These are phyloP conservation scores for Calliopsis andreniformis DNA, from an alignment of 1,140 invertebrate species.

Conservation along the genomic window DNA sequence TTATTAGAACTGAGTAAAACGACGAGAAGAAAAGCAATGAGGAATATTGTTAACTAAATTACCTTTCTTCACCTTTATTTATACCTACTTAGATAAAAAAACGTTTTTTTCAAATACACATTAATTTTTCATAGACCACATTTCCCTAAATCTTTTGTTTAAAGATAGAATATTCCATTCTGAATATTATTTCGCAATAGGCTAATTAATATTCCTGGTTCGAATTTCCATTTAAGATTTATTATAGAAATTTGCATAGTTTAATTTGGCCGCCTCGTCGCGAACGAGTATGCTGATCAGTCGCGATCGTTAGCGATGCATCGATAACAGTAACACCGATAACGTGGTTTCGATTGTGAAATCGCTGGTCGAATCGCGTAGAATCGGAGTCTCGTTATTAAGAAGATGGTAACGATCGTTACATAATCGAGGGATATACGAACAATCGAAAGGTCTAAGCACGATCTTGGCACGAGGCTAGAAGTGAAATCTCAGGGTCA, in stretches of 20 bases:
- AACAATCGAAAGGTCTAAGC: background rate
- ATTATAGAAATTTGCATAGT: background rate
- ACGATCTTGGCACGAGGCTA: background rate
- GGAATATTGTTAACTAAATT: too few relatives aligned
- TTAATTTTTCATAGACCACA: too few relatives aligned
- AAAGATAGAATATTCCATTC: too few relatives aligned
- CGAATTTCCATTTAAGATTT: background rate
- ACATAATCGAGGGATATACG: background rate
- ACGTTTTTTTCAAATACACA: too few relatives aligned
- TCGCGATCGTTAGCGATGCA: background rate
- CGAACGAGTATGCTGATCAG: background rate
- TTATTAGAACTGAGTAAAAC: too few relatives aligned
- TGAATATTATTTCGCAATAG: background rate
- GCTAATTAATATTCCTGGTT: background rate
- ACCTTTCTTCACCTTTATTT: too few relatives aligned
- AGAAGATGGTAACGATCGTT: background rate
- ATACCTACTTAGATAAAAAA: too few relatives aligned
- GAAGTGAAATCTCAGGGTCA: constrained; percentile 43
- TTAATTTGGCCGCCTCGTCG: too few relatives aligned
- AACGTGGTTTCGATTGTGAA: background rate
- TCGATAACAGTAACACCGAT: background rate
- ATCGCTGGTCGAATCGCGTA: background rate
- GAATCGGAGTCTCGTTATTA: too few relatives aligned
- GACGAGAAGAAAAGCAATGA: too few relatives aligned
- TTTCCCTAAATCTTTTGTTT: too few relatives aligned